Base-by-base conservation (phyloP, 2,113 vertebrate species). In the Prionailurus bengalensis region DNA sequence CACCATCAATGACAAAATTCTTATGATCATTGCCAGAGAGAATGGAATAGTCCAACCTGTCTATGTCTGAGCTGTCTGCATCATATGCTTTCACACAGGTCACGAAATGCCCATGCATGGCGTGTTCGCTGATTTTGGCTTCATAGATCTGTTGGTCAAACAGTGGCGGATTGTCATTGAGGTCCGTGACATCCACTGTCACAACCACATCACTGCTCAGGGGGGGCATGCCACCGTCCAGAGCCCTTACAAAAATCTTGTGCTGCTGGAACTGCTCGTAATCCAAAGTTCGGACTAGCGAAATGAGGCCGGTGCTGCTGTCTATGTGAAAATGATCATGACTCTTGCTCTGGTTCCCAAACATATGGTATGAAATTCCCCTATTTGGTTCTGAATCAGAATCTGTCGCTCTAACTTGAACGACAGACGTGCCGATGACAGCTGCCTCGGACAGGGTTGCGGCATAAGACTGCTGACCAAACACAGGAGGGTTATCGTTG, bases 121-220 rank as follows among this genome's bases (percentile, higher is more conserved):
- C 99, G 51, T 99, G 97, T 97, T 99, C 99, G 9, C 99, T 99
- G 58, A 99, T 98, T 65, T 97, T 99, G 86, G 99, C 99, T 98
- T 99, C 99, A 94, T 99, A 99, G 63, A 99, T 84, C 74, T 98
- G 98, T 33, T 99, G 99, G 58, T 99, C 99, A 96, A 99, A 99
- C 45, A 98, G 39, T 14, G 99, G 99, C 0, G 99, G 98, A 3
- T 99, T 99, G 98, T 99, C 99, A 48, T 99, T 99, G 83, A 99
- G 99, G 98, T 99, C 99, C 0, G 99, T 99, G 76, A 99, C 97
- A 3, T 99, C 98, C 89, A 99, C 98, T 0, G 97, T 99, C 93
- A 99, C 99, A 3, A 98, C 0, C 8, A 99, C 97, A 0, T 99
- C 99, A 66, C 99, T 99, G 68, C 99, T 99, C 87, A 99, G 98